Percentiles rank a stretch among this genome's conserved stretches.
phyloP scores from a whole-genome alignment of 2,797 vertebrate species.

The Trichosurus vulpecula region DNA sequence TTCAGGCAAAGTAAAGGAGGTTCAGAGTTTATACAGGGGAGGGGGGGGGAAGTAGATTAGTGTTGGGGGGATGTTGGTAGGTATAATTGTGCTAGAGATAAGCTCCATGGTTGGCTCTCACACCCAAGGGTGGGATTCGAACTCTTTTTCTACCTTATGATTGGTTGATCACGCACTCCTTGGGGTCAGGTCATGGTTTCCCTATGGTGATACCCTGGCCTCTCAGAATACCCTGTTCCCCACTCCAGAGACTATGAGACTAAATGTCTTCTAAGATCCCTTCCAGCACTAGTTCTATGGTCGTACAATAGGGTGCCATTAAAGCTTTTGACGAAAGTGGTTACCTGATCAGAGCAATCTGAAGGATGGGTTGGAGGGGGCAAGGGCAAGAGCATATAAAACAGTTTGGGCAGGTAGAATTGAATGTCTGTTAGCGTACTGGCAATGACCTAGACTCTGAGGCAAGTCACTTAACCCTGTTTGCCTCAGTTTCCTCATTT shows the following conservation, averaged over 20 bases:
- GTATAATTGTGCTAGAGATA: not conserved
- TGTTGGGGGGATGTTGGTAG: not conserved
- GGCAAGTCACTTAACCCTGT: no score
- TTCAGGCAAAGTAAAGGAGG: not conserved
- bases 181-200: not conserved
- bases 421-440: not conserved
- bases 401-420: not conserved
- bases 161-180: not conserved
- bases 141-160: not conserved
- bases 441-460: no score
- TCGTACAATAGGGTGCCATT: not conserved
- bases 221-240: not conserved
- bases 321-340: not conserved
- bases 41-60: not conserved
- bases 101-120: not conserved
- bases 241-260: not conserved
- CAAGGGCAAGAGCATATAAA: not conserved
- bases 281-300: not conserved
- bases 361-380: not conserved
- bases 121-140: no score
- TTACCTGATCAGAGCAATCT: not conserved
- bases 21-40: not conserved
- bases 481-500: no score
- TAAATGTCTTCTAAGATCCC: not conserved
- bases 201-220: not conserved